phyloP scores from a whole-genome alignment of 2,888 invertebrate species.

The Phalera bucephala region DNA sequence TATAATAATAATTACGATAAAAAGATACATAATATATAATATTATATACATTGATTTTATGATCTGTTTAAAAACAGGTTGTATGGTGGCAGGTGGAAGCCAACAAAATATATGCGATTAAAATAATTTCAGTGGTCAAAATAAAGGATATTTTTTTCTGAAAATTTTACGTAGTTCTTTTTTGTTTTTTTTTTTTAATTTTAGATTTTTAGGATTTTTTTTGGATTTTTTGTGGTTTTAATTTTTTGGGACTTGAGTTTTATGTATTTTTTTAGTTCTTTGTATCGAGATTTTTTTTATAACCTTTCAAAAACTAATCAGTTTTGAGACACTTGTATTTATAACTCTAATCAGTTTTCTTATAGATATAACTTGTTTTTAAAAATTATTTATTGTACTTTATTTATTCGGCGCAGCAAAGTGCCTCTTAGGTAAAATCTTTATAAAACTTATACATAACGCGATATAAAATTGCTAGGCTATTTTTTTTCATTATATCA shows the following conservation, averaged over 20 bases:
- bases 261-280: conserved; percentile 45
- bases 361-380: conserved; percentile 61
- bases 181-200: conserved; percentile 40
- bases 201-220: conserved; percentile 41
- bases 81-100: conserved; percentile 31
- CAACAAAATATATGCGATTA: conserved; percentile 43
- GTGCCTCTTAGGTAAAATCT: conserved; percentile 73
- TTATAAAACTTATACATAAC: conserved; percentile 75
- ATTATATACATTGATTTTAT: conserved; percentile 24
- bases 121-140: conserved; percentile 41
- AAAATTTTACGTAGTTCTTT: conserved; percentile 45
- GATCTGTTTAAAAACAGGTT: conserved; percentile 24
- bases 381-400: conserved; percentile 79
- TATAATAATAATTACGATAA: too few relatives aligned
- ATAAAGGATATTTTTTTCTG: conserved; percentile 49
- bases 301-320: conserved; percentile 66
- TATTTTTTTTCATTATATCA: too few relatives aligned
- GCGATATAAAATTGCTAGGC: conserved; percentile 58
- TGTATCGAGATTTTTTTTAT: conserved; percentile 55
- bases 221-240: conserved; percentile 39
- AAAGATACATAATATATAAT: too few relatives aligned
- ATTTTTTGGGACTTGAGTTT: conserved; percentile 44
- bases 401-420: conserved; percentile 62
- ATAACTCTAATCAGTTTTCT: conserved; percentile 72
- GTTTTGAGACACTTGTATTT: conserved; percentile 68